Base-by-base conservation (phyloP, 2,797 vertebrate genomes). In the Diplodus sargus region DNA sequence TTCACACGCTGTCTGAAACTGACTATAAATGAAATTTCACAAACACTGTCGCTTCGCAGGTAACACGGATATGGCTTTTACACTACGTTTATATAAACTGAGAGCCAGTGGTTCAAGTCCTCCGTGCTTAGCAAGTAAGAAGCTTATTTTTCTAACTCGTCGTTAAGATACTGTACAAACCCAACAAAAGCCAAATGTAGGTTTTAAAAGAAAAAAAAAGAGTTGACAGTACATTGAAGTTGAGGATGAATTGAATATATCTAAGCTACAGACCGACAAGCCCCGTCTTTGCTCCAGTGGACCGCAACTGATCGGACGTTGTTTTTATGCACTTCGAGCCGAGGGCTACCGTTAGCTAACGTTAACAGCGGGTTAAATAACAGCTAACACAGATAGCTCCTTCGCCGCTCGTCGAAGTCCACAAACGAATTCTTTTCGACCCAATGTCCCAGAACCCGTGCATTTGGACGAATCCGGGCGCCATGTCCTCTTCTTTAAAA, bases 301-400 rank as follows among this genome's bases (percentile, higher is more conserved):
- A 4, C 43, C 53, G 47, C 67, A 47, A 70, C 74, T 56, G 62
- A 74, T 47, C 62, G 58, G 52, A 25, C 17, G 66, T 51, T 87
- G 79, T 82, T 80, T 87, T 89, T 90, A 87, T 86, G 74, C 74
- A 16, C 45, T 14, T 11, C 59, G 43, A 70, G 73, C 74, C 60
- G 20, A 63, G 18, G 59, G 78, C 84, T 79, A 88, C 73, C 82
- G 39, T 78, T 53, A 39, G 68, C 52, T 34, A 79, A 81, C 63
- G 13, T 64, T 22, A 25, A 62, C 16, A 23, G 23, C 42, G 0
- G 52, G 15, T 53, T 34, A 58, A 67, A 66, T 30, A 65, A 65
- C 16, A 52, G 62, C 60, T 74, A 81, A 80, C 68, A 20, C 14
- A 63, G 2, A 13, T 0, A 39, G 49, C 20, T 49, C 66, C 74